Evolutionary conservation across 1,140 invertebrate species (phyloP), one percentile per base, ranked within the genome.

Genomic region (Drosophila parabipectinata): DNA sequence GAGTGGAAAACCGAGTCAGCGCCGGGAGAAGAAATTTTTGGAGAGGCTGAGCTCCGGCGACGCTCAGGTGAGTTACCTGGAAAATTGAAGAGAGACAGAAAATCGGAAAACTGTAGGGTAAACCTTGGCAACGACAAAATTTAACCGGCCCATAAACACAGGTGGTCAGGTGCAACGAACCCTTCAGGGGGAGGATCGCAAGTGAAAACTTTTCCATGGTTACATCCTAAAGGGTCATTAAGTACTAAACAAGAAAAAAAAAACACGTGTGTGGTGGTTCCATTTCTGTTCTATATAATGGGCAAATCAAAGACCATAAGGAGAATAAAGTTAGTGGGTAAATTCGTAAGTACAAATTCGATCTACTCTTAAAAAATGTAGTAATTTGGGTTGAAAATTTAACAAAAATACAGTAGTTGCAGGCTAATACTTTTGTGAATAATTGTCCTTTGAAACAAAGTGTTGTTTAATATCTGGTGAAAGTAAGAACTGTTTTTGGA

Each of bases 1-100:
- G 51, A 68, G 57, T 51, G 55, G 62, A 80, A 63, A 72, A 32
- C 56, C 72, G 30, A 77, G 74, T 24, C 67, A 85, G 44, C 58
- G 77, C 5, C 77, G 59, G 14, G 74, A 79, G 66, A 61, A 64
- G 52, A 41, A 54, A 3, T 62, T 77, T 32, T 67, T 74, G 10
- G 60, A 77, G 39, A 80, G 67, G 77, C 54, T 61, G 71, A 75
- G 72, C 54, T 67, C 60, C 72, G 66, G 60, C 48, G 58, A 74
- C 60, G n/a, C 72, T 41, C 67, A 85, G 80, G 80, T 84, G 67
- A 62, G 73, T 66, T 47, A 9, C 41, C 53, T 34, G 39, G 47
- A 53, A 24, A 75, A 75, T 44, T 18, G 15, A 48, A 14, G 18
- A 15, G 8, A 18, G 6, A 10, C 26, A 28, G 18, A n/a, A 18